Evolutionary conservation across 2,797 vertebrate species (phyloP), one percentile per base, ranked within the genome.

Genomic region (Orientallactaga sibirica): DNA sequence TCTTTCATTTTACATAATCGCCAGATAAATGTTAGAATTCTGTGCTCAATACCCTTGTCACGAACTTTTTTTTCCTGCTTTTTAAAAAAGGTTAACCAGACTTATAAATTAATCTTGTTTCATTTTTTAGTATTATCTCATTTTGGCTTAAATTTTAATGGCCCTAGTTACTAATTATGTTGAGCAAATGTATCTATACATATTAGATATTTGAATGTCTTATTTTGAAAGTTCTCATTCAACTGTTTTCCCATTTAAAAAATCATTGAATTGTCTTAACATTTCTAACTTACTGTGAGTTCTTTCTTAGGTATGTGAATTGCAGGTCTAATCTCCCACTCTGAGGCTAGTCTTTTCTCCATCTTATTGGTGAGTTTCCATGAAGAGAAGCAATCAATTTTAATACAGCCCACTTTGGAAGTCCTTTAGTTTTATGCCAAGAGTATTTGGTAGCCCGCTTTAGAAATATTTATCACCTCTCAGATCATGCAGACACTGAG

Each of bases 91-190:
- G 12, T 58, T 58, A 58, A 58, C 55, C 55, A 58, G 55, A 14
- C 14, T 58, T 58, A 15, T 58, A 58, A 48, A 48, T 48, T 48
- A 48, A 48, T 9, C 62, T 6, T 9, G 9, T 84, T 93, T 93
- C 29, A 89, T 84, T 86, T 94, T 58, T 91, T 96, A 37, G 66
- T 94, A 89, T 52, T 58, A 92, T 33, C 58, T 91, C 67, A 76
- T 93, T 95, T 91, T 68, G 8, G 25, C 77, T 85, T 74, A 92
- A 79, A 86, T 58, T 86, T 27, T 48, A 92, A 67, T 27, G 73
- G 86, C 55, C 64, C 67, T 43, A 58, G 61, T 66, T 43, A 87
- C 22, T 88, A 84, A 79, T 24, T 10, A 48, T 48, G 3, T 67
- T 75, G 52, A 90, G n/a, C 16, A 88, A 71, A 19, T 27, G n/a